Conservation (phyloP, 2,888 invertebrate species). For the Trichopoda pennipes region DNA sequence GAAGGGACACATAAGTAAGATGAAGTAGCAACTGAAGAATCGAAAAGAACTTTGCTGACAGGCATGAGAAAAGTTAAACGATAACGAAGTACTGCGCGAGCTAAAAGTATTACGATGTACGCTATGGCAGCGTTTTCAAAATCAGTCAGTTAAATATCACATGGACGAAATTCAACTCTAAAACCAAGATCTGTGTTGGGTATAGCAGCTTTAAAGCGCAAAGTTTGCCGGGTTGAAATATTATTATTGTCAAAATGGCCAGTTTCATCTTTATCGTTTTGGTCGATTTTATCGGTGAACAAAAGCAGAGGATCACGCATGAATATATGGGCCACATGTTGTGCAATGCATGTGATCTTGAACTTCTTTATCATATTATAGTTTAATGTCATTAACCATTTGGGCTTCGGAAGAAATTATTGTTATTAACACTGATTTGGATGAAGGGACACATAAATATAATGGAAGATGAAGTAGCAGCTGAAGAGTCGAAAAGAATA, state of each 20-base stretch:
- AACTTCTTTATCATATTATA: conserved; percentile 91
- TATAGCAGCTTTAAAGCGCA: conserved; percentile 99
- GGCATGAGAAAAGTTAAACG: conserved; percentile 97
- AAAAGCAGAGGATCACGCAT: conserved; percentile 97
- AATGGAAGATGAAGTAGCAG: too few species aligned
- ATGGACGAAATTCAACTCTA: conserved; percentile 99
- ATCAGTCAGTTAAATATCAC: conserved; percentile 98
- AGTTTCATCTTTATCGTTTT: conserved; percentile 95
- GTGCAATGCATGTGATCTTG: conserved; percentile 92
- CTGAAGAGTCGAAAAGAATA: too few species aligned
- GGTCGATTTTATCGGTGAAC: conserved; percentile 96
- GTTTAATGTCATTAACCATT: conserved; percentile 95
- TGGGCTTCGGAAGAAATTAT: conserved; percentile 94
- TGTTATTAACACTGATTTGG: too few species aligned
- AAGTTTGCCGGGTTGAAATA: conserved; percentile 99
- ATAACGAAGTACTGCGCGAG: conserved; percentile 97
- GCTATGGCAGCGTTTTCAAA: conserved; percentile 99
- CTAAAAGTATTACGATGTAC: conserved; percentile 97
- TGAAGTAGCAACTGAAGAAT: too few species aligned
- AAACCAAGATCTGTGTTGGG: conserved; percentile 98
- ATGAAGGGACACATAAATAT: too few species aligned
- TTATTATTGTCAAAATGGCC: conserved; percentile 99
- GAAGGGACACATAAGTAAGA: too few species aligned
- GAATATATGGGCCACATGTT: conserved; percentile 98
- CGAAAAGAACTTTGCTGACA: conserved; percentile 98